Evolutionary conservation across 2,888 invertebrate genomes (phyloP).

Genomic region (Epinotia nisella): DNA sequence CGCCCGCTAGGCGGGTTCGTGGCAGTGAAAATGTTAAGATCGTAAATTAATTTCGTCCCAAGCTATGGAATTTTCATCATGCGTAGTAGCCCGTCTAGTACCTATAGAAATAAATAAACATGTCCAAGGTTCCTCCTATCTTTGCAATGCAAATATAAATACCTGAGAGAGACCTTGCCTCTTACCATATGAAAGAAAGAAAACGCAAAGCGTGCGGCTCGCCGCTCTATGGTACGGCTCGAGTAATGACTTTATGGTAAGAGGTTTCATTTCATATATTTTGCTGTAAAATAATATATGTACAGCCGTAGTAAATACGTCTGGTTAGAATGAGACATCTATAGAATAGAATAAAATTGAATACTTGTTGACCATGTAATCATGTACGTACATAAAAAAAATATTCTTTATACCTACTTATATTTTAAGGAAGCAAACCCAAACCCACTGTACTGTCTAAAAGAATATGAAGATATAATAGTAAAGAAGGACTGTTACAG

Average conservation of each 20-base stretch:
- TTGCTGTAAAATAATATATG: not conserved
- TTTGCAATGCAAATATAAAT: conserved; percentile 36
- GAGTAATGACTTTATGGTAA: conserved; percentile 10
- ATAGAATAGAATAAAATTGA: no score
- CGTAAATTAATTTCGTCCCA: not conserved
- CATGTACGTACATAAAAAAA: no score
- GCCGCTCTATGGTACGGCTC: not conserved
- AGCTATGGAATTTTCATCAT: not conserved
- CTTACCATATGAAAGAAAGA: conserved; percentile 35
- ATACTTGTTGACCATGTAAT: no score
- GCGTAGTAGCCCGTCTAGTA: not conserved
- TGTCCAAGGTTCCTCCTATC: not conserved
- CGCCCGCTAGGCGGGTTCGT: no score
- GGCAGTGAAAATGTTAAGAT: not conserved
- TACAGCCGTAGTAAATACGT: no score
- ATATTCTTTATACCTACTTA: no score
- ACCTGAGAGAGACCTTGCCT: conserved; percentile 19
- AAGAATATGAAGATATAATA: no score
- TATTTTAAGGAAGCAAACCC: no score
- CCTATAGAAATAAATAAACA: conserved; percentile 9
- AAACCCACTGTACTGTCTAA: no score
- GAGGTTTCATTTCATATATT: not conserved
- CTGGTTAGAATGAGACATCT: no score
- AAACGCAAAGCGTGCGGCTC: conserved; percentile 18
- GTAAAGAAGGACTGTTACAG: no score